Conservation (phyloP, 2,113 vertebrate genomes). For the Guaruba guarouba region DNA sequence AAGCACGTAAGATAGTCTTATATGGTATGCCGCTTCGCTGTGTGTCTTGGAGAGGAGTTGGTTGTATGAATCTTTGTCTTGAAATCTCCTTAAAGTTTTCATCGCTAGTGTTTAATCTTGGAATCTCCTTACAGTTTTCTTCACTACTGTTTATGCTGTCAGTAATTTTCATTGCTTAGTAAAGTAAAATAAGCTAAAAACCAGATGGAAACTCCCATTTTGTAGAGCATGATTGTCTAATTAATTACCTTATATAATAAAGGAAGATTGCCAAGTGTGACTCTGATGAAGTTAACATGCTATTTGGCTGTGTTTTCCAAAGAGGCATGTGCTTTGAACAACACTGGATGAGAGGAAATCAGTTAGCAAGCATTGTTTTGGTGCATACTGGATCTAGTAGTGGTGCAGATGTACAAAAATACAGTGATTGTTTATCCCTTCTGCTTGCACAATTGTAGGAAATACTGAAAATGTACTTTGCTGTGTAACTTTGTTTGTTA, state of each 20-base stretch:
- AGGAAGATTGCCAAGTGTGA: not conserved
- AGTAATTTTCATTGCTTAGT: not conserved
- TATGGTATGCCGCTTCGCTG: not conserved
- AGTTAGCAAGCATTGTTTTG: not conserved
- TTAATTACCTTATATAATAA: not conserved
- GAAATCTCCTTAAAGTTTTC: not conserved
- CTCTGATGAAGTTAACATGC: not conserved
- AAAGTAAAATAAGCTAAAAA: not conserved
- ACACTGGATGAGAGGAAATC: not conserved
- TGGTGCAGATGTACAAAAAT: not conserved
- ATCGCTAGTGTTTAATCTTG: not conserved
- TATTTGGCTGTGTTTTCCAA: not conserved
- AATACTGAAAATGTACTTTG: not conserved
- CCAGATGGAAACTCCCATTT: not conserved
- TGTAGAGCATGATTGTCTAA: not conserved
- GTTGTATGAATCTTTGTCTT: not conserved
- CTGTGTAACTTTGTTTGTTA: not conserved
- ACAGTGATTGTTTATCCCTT: not conserved
- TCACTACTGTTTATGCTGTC: not conserved
- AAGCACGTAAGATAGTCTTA: not conserved
- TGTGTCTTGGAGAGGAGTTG: not conserved
- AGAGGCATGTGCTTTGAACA: not conserved
- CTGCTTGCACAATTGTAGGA: not conserved
- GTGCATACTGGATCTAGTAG: fast-evolving
- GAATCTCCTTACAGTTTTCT: not conserved